These are phyloP conservation scores for Patella ulyssiponensis DNA, from an alignment of 2,888 invertebrate species.

Conservation along the genomic window DNA sequence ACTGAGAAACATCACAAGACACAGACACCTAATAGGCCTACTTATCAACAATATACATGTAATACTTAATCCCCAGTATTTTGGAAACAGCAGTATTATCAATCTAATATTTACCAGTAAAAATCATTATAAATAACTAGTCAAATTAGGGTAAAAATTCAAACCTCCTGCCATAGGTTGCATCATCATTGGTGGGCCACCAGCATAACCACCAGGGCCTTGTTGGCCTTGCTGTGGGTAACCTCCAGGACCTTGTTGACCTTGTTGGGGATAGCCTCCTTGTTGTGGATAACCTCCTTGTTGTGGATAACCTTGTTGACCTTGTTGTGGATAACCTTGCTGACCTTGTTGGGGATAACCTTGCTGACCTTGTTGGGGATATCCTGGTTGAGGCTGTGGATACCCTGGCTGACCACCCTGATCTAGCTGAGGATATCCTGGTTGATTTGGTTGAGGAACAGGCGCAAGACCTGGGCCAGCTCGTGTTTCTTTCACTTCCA, in stretches of 20 bases:
- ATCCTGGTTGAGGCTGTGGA: background rate
- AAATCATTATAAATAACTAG: constrained; percentile 30
- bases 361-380: background rate
- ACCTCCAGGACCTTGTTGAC: background rate
- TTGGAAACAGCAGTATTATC: too few relatives aligned
- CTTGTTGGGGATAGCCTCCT: constrained; percentile 1
- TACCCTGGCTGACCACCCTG: background rate
- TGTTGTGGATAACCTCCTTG: background rate
- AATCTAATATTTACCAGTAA: too few relatives aligned
- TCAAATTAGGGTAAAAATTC: constrained; percentile 15
- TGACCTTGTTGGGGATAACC: background rate
- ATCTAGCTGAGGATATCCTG: background rate
- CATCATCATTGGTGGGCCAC: constrained; percentile 21
- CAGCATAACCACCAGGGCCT: constrained; percentile 16
- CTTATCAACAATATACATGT: too few relatives aligned
- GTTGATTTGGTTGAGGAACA: background rate
- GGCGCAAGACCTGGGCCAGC: background rate
- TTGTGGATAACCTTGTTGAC: background rate
- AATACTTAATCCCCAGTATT: too few relatives aligned
- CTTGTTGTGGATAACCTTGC: background rate
- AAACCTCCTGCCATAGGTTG: constrained; percentile 24
- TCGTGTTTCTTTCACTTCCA: background rate
- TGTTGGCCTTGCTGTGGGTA: constrained; percentile 13
- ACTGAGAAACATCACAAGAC: constrained; percentile 7
- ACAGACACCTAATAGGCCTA: too few relatives aligned